phyloP scores from a whole-genome alignment of 2,797 vertebrate genomes.

The Falco peregrinus region DNA sequence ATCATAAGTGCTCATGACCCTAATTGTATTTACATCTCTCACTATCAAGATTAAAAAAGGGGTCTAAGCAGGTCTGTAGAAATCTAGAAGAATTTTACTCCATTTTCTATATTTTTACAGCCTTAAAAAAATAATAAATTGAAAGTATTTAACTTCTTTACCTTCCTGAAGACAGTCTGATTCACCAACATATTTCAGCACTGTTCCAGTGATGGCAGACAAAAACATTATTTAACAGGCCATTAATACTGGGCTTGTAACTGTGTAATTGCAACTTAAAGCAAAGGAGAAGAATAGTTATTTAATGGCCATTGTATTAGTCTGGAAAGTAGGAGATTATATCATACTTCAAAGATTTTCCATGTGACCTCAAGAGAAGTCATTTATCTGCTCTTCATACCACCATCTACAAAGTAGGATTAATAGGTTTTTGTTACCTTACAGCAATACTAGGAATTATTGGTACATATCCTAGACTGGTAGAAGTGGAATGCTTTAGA shows the following conservation, averaged over 20 bases:
- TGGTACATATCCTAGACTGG: neutral
- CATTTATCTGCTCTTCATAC: neutral
- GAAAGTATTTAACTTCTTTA: neutral
- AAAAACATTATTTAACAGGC: neutral
- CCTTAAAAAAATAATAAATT: neutral
- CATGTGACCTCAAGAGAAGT: neutral
- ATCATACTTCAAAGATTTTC: neutral
- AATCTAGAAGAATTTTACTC: neutral
- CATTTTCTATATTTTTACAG: neutral
- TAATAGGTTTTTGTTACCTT: neutral
- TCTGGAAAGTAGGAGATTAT: neutral
- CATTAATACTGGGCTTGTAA: neutral
- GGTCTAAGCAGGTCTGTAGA: neutral
- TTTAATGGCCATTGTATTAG: neutral
- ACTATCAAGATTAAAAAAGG: neutral
- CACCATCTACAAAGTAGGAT: neutral
- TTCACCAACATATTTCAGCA: neutral
- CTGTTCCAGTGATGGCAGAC: neutral
- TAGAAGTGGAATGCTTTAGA: neutral
- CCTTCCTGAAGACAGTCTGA: neutral
- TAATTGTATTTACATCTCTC: neutral
- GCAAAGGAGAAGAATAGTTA: neutral
- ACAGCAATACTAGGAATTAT: neutral
- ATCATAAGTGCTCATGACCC: neutral
- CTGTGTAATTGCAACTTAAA: neutral